Evolutionary conservation across 2,888 invertebrate species (phyloP).

Genomic region (Oligia strigilis): DNA sequence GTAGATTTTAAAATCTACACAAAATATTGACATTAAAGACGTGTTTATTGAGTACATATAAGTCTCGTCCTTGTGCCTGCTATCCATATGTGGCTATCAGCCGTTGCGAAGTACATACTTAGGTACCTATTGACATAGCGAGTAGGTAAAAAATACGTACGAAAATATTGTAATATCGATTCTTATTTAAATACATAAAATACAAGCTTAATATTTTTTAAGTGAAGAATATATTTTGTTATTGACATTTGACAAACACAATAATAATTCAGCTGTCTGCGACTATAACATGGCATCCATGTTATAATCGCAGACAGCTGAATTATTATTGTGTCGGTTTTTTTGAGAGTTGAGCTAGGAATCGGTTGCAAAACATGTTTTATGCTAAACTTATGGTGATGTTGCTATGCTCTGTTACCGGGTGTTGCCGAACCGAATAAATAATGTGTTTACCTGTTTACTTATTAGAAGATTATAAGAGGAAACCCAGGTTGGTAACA

Average conservation of each 20-base stretch:
- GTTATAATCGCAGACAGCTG: constrained; percentile 46
- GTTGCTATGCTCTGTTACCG: constrained; percentile 32
- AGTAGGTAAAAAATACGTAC: constrained; percentile 12
- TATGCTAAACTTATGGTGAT: background rate
- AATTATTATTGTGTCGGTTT: constrained; percentile 48
- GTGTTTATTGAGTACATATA: constrained; percentile 34
- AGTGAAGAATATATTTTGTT: constrained; percentile 25
- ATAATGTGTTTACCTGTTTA: background rate
- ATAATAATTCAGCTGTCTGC: no score
- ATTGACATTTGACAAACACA: constrained; percentile 40
- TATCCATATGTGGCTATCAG: background rate
- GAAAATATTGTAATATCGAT: constrained; percentile 17
- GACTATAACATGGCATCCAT: background rate
- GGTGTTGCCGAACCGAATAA: background rate
- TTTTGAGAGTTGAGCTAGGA: constrained; percentile 20
- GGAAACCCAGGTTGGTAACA: background rate
- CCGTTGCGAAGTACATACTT: background rate
- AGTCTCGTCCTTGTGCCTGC: constrained; percentile 39
- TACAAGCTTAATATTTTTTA: constrained; percentile 26
- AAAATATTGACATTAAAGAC: constrained; percentile 52
- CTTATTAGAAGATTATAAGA: background rate
- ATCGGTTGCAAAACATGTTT: constrained; percentile 29
- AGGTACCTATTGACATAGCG: constrained; percentile 13
- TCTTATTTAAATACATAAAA: constrained; percentile 29
- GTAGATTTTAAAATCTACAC: constrained; percentile 30